These are phyloP conservation scores for Neuroterus valhalla DNA, from an alignment of 1,140 invertebrate species.

Conservation along the genomic window DNA sequence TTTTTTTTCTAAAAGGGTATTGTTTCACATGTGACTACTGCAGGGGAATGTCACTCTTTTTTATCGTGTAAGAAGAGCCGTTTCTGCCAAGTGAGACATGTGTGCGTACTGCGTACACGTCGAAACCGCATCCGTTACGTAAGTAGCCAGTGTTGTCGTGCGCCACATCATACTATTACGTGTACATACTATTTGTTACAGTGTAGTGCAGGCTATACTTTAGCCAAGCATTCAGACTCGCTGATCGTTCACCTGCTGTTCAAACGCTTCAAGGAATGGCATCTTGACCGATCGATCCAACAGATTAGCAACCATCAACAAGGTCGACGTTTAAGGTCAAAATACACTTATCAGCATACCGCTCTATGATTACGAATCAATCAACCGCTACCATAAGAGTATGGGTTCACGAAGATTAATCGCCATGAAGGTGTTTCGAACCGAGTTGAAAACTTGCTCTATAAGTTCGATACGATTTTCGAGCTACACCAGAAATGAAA, in stretches of 20 bases:
- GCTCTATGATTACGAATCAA: too few species aligned
- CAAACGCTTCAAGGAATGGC: background rate
- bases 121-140: background rate
- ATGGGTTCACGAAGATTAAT: too few species aligned
- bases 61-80: background rate
- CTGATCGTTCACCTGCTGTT: conserved; percentile 10
- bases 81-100: background rate
- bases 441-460: too few species aligned
- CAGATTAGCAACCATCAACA: too few species aligned
- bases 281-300: too few species aligned
- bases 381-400: too few species aligned
- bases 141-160: background rate
- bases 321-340: too few species aligned
- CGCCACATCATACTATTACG: background rate
- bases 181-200: conserved; percentile 13
- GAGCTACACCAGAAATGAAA: too few species aligned
- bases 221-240: background rate
- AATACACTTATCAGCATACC: too few species aligned
- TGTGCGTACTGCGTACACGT: background rate
- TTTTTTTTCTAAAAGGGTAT: background rate
- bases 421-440: too few species aligned
- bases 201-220: background rate
- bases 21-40: background rate
- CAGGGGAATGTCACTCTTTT: background rate
- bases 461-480: too few species aligned